Base-by-base conservation (phyloP, 2,888 invertebrate species). In the Drosophila affinis region DNA sequence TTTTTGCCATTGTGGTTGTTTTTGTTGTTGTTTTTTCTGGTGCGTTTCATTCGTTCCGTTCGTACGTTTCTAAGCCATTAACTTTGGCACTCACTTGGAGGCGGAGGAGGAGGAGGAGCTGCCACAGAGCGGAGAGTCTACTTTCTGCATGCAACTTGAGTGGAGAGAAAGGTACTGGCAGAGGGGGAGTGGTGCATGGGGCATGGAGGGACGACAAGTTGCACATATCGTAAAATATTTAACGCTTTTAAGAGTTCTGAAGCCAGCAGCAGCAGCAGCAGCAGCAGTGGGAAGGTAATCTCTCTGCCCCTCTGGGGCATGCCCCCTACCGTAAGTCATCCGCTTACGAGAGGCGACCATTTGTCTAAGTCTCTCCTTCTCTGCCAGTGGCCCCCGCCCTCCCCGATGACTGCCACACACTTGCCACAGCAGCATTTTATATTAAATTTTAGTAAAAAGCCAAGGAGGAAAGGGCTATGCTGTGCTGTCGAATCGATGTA, bases 211-310 rank as follows among this genome's bases (percentile, higher is more conserved):
- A 32, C 58, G 45, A 52, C 58, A 58, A 58, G 53, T 54, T 75
- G 58, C 60, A 67, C 71, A 87, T 75, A 83, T 79, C 87, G 79
- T 88, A 78, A 88, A 86, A 86, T 88, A 88, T 88, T 88, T 84
- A 86, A 85, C 87, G 80, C 85, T 80, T 78, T 79, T 84, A 87
- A 84, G 85, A 84, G 89, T 75, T 88, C 74, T 73, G 39, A 39
- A n/a, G n/a, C 39, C 14, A 39, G 1, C 14, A 39, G 12, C 34
- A 14, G 70, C 56, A 72, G 48, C 5, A 39, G 12, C 39, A 39
- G 7, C 39, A 39, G 71, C 53, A 64, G 46, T n/a, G 57, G 39
- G 46, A 48, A 29, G 48, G 46, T 59, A 57, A 51, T 46, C 39
- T 39, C 39, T 39, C 39, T 14, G 14, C 2, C 39, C 6, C n/a